Evolutionary conservation across 2,113 vertebrate species (phyloP).

Genomic region (Ceyx cyanopectus): DNA sequence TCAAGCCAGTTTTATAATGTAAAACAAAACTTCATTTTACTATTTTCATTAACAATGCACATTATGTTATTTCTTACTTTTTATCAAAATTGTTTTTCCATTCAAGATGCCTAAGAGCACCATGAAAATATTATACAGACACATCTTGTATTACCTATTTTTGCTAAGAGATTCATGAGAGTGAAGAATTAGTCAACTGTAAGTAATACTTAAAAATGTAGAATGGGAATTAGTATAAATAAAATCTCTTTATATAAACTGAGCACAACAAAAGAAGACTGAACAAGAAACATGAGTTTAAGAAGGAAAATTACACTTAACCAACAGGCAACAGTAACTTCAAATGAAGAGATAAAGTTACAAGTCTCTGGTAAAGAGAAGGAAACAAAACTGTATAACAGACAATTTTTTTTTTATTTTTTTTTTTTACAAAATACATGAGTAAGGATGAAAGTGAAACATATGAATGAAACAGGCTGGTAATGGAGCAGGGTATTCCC

Average conservation of each 20-base stretch:
- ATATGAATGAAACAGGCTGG: background rate
- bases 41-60: background rate
- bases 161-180: background rate
- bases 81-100: background rate
- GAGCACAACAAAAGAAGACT: background rate
- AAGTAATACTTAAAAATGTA: background rate
- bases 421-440: background rate
- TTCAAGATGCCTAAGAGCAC: background rate
- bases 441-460: background rate
- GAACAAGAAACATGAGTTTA: background rate
- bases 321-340: background rate
- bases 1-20: background rate
- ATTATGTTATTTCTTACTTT: background rate
- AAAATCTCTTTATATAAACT: background rate
- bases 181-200: background rate
- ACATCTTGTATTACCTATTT: background rate
- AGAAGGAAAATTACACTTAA: background rate
- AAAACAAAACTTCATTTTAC: background rate
- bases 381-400: background rate
- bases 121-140: background rate
- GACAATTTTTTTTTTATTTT: no score
- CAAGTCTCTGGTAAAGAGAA: background rate
- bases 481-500: background rate
- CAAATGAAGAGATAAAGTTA: background rate
- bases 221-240: background rate